Conservation (phyloP, 2,113 vertebrate genomes). For the Odontesthes bonariensis region DNA sequence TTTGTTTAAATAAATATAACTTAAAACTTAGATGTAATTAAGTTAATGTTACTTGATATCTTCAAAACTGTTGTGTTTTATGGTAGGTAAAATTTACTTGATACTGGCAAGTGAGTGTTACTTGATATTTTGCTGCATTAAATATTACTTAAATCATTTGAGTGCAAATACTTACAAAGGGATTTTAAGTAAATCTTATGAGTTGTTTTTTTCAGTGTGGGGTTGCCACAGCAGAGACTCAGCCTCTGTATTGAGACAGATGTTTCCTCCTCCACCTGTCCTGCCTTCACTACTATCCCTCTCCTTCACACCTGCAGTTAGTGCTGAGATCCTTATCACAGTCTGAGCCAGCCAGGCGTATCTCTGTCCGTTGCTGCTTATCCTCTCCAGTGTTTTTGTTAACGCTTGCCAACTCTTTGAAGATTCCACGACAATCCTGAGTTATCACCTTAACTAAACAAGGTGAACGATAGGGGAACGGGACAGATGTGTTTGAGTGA, state of each 20-base stretch:
- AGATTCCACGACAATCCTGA: slow-evolving; percentile 38
- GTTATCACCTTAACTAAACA: slow-evolving; percentile 54
- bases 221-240: too few species aligned
- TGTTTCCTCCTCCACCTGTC: slow-evolving; percentile 43
- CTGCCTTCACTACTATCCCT: slow-evolving; percentile 9
- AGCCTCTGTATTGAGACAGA: neutral
- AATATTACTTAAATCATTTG: too few species aligned
- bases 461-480: slow-evolving; percentile 50
- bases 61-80: too few species aligned
- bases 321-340: slow-evolving; percentile 69
- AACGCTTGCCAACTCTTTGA: slow-evolving; percentile 67
- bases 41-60: too few species aligned
- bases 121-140: too few species aligned
- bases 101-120: too few species aligned
- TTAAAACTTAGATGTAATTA: too few species aligned
- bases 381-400: slow-evolving; percentile 44
- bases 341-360: slow-evolving; percentile 46
- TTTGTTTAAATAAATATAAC: too few species aligned
- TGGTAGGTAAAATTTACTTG: too few species aligned
- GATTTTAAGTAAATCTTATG: too few species aligned
- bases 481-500: slow-evolving; percentile 24
- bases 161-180: too few species aligned
- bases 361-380: slow-evolving; percentile 13
- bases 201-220: too few species aligned
- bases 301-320: slow-evolving; percentile 75